Conservation (phyloP, 2,888 invertebrate genomes). For the Adineta ricciae region DNA sequence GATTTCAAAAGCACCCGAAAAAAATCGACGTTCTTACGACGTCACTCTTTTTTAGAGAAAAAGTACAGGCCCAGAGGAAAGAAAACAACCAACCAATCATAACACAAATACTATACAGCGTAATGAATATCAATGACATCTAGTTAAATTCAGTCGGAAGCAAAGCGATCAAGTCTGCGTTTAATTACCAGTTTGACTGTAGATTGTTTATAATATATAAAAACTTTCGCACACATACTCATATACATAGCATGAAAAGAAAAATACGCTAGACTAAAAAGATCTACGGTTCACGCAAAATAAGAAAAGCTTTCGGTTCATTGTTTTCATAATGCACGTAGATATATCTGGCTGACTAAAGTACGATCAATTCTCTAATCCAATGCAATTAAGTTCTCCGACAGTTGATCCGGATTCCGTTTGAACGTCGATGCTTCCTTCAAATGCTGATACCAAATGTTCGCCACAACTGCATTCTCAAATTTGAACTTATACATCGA, state of each 20-base stretch:
- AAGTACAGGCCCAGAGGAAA: no score
- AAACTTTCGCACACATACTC: background rate
- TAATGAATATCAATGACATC: no score
- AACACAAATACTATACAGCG: no score
- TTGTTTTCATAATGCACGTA: no score
- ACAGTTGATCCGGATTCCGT: background rate
- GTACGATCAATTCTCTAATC: background rate
- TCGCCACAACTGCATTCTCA: conserved; percentile 22
- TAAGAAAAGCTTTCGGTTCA: background rate
- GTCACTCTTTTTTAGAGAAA: no score
- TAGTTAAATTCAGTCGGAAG: no score
- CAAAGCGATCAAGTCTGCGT: no score
- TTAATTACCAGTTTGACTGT: background rate
- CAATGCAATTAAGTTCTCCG: background rate
- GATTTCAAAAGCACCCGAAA: no score
- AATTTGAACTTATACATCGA: conserved; percentile 29
- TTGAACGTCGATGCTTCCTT: conserved; percentile 23
- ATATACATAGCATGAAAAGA: background rate
- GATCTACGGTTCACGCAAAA: background rate
- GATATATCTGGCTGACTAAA: no score
- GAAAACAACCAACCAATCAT: no score
- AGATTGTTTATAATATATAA: background rate
- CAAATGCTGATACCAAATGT: conserved; percentile 29
- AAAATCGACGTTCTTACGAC: no score
- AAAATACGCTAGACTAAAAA: background rate